Conservation (phyloP, 2,113 vertebrate genomes). For the Acanthochromis polyacanthus region DNA sequence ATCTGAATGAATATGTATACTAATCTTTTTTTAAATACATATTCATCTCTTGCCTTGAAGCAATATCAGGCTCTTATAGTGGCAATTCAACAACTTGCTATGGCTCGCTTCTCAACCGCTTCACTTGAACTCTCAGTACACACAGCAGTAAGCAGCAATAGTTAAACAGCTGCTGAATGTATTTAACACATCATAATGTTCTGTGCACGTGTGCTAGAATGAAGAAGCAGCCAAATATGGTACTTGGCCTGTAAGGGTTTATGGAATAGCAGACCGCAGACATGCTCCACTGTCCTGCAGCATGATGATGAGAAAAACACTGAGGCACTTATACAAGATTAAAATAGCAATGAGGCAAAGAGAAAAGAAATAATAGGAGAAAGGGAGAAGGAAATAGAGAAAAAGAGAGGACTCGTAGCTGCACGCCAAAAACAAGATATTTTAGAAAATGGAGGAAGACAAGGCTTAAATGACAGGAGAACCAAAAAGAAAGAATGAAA, state of each 20-base stretch:
- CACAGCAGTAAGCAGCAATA: constrained; percentile 35
- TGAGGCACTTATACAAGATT: background rate
- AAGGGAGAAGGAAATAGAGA: background rate
- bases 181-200: constrained; percentile 76
- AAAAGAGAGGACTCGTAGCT: background rate
- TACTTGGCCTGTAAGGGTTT: constrained; percentile 28
- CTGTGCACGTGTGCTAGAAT: background rate
- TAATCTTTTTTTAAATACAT: constrained; percentile 30
- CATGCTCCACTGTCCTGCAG: constrained; percentile 20
- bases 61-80: constrained; percentile 3
- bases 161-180: constrained; percentile 63
- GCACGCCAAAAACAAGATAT: background rate
- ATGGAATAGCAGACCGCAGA: constrained; percentile 44
- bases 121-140: constrained; percentile 22
- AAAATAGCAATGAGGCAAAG: constrained; percentile 2
- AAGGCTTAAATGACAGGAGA: background rate
- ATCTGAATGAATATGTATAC: constrained; percentile 12
- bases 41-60: constrained; percentile 33
- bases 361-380: background rate
- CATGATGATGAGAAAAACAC: constrained; percentile 60
- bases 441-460: background rate
- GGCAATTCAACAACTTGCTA: constrained; percentile 29
- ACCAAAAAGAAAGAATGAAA: background rate
- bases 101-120: constrained; percentile 14
- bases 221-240: constrained; percentile 18